These are phyloP conservation scores for Odontocerum albicorne DNA, from an alignment of 2,888 invertebrate species.

Conservation along the genomic window DNA sequence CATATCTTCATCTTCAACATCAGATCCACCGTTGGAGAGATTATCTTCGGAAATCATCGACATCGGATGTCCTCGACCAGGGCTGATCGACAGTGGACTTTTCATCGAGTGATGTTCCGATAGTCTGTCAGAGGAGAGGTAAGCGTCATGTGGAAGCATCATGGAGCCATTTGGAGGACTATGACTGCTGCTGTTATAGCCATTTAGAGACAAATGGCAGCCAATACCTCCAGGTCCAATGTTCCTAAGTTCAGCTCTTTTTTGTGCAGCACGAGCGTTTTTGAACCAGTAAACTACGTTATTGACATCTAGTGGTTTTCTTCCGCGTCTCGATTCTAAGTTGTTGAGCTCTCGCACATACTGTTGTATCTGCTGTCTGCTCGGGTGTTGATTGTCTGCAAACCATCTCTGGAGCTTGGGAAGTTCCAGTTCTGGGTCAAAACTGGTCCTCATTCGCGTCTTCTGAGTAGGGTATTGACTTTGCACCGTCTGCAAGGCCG, in stretches of 20 bases:
- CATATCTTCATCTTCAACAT: constrained; percentile 69
- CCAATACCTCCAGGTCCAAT: constrained; percentile 57
- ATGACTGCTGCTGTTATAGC: constrained; percentile 65
- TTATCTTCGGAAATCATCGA: constrained; percentile 69
- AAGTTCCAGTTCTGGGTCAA: constrained; percentile 94
- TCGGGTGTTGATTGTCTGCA: constrained; percentile 95
- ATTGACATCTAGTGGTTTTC: constrained; percentile 93
- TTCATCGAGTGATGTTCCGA: constrained; percentile 63
- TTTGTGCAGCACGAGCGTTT: constrained; percentile 94
- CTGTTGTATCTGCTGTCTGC: constrained; percentile 93
- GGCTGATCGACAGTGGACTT: constrained; percentile 60
- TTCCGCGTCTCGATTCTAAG: constrained; percentile 86
- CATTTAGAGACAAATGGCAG: constrained; percentile 64
- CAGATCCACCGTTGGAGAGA: constrained; percentile 65
- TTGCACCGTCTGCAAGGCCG: constrained; percentile 75
- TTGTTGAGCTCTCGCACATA: constrained; percentile 94
- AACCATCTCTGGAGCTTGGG: constrained; percentile 98
- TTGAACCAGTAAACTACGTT: constrained; percentile 98
- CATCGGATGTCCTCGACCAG: constrained; percentile 60
- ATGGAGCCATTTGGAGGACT: constrained; percentile 66
- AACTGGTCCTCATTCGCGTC: constrained; percentile 94
- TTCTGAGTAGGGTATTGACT: constrained; percentile 81
- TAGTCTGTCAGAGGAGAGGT: constrained; percentile 50
- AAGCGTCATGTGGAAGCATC: constrained; percentile 63
- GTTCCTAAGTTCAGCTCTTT: constrained; percentile 80